A percentile compares a stretch with the other conserved stretches of the same genome.
Evolutionary conservation across 2,113 vertebrate species (phyloP).

Genomic region (Centrocercus urophasianus): DNA sequence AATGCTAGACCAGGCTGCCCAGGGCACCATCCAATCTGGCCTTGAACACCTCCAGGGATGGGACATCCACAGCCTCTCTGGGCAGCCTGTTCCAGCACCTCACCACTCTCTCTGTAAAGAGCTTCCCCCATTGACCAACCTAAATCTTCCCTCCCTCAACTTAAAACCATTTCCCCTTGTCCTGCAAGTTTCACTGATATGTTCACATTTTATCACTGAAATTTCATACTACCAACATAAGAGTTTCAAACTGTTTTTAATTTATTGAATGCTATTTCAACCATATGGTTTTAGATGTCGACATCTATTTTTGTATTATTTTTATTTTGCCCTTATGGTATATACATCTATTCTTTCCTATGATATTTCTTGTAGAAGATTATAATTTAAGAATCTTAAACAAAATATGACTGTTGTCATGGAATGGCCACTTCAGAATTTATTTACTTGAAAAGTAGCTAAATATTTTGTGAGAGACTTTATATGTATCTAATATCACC

Average conservation of each 20-base stretch:
- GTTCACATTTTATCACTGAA: not conserved
- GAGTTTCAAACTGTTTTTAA: not conserved
- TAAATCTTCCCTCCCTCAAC: too few relatives aligned
- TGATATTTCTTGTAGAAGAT: not conserved
- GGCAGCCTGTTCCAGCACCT: too few relatives aligned
- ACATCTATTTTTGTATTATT: not conserved
- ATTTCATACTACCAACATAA: not conserved
- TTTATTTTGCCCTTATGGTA: not conserved
- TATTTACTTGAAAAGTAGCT: not conserved
- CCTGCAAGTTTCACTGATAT: not conserved
- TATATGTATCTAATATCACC: not conserved
- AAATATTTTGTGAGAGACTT: not conserved
- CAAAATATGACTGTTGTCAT: not conserved
- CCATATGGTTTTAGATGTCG: not conserved
- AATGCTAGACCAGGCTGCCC: too few relatives aligned
- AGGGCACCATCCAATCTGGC: too few relatives aligned
- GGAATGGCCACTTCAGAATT: not conserved
- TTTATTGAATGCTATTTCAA: not conserved
- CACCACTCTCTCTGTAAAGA: too few relatives aligned
- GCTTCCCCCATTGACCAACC: too few relatives aligned
- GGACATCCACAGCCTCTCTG: too few relatives aligned
- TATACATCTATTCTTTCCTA: rapidly evolving
- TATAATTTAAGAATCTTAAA: not conserved
- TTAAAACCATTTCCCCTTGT: too few relatives aligned
- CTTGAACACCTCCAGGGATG: too few relatives aligned